phyloP scores from a whole-genome alignment of 1,140 invertebrate genomes.

The Frieseomelitta varia region DNA sequence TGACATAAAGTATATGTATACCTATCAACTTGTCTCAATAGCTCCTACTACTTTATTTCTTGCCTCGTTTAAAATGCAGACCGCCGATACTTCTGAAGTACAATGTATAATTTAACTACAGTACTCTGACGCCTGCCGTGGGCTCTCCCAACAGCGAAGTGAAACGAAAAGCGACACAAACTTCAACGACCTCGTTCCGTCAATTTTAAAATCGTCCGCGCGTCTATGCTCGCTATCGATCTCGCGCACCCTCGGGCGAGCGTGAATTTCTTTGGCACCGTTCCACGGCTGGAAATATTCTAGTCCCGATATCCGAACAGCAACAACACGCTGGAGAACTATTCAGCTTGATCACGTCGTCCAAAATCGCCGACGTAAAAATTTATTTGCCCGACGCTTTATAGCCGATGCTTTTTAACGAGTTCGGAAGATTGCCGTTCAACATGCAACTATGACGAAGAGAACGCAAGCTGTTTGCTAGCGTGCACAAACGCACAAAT shows the following conservation, averaged over 20 bases:
- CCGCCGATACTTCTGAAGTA: not conserved
- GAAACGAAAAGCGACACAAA: not conserved
- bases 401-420: not conserved
- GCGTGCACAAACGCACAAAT: not conserved
- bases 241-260: not conserved
- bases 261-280: not conserved
- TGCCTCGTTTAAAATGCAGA: not conserved
- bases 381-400: not conserved
- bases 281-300: not conserved
- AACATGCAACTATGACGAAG: slow-evolving; percentile 15
- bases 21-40: not conserved
- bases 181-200: not conserved
- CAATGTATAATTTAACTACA: too few species aligned
- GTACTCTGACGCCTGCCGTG: too few species aligned
- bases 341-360: not conserved
- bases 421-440: not conserved
- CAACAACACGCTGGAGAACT: not conserved
- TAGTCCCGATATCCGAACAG: not conserved
- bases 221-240: not conserved
- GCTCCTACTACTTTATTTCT: not conserved
- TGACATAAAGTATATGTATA: too few species aligned
- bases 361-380: not conserved
- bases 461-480: not conserved
- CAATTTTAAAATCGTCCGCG: not conserved
- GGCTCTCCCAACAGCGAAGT: not conserved